Conservation (phyloP, 2,888 invertebrate species). For the Eupithecia vulgata region DNA sequence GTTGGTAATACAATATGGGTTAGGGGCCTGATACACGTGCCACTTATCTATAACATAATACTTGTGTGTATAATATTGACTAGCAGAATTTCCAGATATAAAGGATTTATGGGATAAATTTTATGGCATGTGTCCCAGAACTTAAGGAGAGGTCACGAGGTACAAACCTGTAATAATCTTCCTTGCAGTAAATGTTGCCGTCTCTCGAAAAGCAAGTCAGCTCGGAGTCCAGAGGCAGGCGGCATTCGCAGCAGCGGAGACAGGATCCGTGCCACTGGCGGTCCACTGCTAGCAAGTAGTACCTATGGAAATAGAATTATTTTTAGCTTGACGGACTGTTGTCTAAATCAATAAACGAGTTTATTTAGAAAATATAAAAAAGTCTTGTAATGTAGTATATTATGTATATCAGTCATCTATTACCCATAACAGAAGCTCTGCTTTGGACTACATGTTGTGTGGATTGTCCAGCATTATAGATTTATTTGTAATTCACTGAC, state of each 20-base stretch:
- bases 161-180: constrained; percentile 93
- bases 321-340: too few species aligned
- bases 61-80: neutral
- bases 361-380: too few species aligned
- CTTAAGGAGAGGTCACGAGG: neutral
- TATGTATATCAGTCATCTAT: too few species aligned
- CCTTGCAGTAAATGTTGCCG: constrained; percentile 96
- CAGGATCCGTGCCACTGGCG: constrained; percentile 95
- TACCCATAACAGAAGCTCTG: too few species aligned
- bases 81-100: neutral
- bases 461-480: too few species aligned
- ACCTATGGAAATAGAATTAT: too few species aligned
- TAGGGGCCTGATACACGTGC: neutral
- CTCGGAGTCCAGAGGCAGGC: constrained; percentile 92
- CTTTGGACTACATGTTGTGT: too few species aligned
- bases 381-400: too few species aligned
- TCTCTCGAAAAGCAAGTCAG: constrained; percentile 95
- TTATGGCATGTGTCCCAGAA: neutral
- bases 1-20: neutral
- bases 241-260: constrained; percentile 92
- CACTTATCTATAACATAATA: neutral
- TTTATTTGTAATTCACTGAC: too few species aligned
- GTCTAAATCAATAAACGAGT: too few species aligned
- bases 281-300: constrained; percentile 93
- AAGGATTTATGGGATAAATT: neutral